Evolutionary conservation across 2,888 invertebrate species (phyloP), one percentile per base, ranked within the genome.

Genomic region (Morpho helenor): DNA sequence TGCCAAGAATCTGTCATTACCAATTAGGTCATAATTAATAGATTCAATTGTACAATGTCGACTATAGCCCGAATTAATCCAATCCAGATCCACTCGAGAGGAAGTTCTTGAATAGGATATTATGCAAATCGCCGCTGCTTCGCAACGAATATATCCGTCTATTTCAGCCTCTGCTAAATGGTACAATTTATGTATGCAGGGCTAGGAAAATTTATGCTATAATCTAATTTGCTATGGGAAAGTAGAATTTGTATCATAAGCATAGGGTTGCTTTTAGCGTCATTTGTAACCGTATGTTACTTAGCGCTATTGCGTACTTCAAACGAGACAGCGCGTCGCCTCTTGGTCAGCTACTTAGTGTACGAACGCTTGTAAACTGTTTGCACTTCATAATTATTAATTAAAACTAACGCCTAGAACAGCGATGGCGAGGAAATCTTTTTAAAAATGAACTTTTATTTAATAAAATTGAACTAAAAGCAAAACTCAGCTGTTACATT

Each of bases 61-160:
- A 8, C 54, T 48, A 48, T 56, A 41, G 59, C 44, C 52, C 43
- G 56, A 31, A 62, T 56, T 52, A 59, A 59, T 53, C 52, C 40
- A 42, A 55, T 44, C 43, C 52, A 59, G 52, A 49, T 49, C 52
- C 48, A 57, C 45, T 53, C 44, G 49, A 53, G 60, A 66, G 68
- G 67, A 68, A 68, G 66, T 66, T 65, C 62, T 67, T 68, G 67
- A 73, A 70, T 71, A 62, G 75, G 73, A 72, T 78, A 80, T 79
- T 77, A 81, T 76, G 76, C 75, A 77, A 79, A 79, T 72, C 71
- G 69, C 70, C 70, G 66, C 70, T 68, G 68, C 65, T 69, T 67
- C 54, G 66, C 67, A 76, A 79, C 75, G 70, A 76, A 76, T 71
- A 74, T 73, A 77, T 82, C 79, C 79, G 78, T 78, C 73, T 71